Percentiles rank a stretch among this genome's conserved stretches.
Evolutionary conservation across 2,113 vertebrate species (phyloP).

Genomic region (Mormyrus iriodes): DNA sequence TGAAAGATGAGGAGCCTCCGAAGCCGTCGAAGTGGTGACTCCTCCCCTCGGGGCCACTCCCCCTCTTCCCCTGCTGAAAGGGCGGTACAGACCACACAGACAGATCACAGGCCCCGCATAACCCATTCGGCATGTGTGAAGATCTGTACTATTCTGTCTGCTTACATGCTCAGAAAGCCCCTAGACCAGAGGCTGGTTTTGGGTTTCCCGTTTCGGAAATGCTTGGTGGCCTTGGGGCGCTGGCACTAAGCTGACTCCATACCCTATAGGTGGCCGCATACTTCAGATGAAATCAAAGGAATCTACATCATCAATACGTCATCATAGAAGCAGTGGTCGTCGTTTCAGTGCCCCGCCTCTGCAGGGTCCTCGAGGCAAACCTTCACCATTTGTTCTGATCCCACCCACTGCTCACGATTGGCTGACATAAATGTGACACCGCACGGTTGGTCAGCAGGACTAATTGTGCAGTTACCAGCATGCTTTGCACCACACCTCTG

Average conservation of each 20-base stretch:
- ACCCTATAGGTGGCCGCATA: neutral
- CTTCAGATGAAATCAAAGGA: neutral
- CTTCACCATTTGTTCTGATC: neutral
- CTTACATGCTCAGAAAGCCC: neutral
- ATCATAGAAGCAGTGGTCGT: neutral
- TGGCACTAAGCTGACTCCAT: neutral
- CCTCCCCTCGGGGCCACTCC: conserved; percentile 46
- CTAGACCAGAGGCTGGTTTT: neutral
- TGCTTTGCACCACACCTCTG: neutral
- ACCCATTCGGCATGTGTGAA: neutral
- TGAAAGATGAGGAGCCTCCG: conserved; percentile 27
- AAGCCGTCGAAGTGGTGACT: conserved; percentile 5
- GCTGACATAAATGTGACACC: neutral
- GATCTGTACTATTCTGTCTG: neutral
- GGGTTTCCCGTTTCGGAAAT: neutral
- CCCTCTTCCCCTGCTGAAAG: conserved; percentile 46
- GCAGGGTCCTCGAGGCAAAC: neutral
- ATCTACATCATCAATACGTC: neutral
- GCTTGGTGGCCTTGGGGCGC: no score
- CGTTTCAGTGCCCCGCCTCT: neutral
- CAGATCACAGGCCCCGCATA: neutral
- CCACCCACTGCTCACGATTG: neutral
- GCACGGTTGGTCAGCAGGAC: neutral
- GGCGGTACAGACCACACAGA: neutral
- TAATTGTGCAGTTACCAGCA: neutral